Evolutionary conservation across 2,113 vertebrate genomes (phyloP).

Genomic region (Sinocyclocheilus grahami): DNA sequence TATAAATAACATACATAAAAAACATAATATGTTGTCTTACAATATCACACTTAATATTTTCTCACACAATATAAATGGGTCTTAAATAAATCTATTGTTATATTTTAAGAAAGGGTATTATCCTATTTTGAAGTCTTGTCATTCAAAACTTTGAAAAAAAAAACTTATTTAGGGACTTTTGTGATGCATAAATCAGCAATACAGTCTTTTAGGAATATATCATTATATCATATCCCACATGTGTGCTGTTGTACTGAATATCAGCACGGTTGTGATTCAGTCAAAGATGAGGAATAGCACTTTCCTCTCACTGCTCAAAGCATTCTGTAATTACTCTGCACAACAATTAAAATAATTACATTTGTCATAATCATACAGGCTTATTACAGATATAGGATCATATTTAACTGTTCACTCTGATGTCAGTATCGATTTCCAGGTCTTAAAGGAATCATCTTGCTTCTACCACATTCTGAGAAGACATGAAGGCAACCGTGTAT

Average conservation of each 20-base stretch:
- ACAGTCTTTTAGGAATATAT: no score
- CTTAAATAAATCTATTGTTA: neutral
- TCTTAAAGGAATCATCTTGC: neutral
- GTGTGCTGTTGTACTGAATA: neutral
- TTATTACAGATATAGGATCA: neutral
- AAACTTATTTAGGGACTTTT: no score
- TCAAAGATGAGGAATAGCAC: neutral
- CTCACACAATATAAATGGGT: neutral
- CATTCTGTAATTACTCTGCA: neutral
- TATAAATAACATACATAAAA: neutral
- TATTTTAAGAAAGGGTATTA: neutral
- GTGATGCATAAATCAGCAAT: no score
- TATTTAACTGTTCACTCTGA: neutral
- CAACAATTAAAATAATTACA: neutral
- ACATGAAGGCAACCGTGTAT: neutral
- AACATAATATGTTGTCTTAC: neutral
- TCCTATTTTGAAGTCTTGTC: neutral
- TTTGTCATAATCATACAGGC: neutral
- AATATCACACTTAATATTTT: neutral
- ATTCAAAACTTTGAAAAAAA: neutral
- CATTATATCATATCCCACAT: neutral
- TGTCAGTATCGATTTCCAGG: neutral
- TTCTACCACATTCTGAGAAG: neutral
- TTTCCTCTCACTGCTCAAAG: neutral
- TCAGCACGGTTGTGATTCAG: no score